Conservation (phyloP, 2,113 vertebrate species). For the Cyanoderma ruficeps region DNA sequence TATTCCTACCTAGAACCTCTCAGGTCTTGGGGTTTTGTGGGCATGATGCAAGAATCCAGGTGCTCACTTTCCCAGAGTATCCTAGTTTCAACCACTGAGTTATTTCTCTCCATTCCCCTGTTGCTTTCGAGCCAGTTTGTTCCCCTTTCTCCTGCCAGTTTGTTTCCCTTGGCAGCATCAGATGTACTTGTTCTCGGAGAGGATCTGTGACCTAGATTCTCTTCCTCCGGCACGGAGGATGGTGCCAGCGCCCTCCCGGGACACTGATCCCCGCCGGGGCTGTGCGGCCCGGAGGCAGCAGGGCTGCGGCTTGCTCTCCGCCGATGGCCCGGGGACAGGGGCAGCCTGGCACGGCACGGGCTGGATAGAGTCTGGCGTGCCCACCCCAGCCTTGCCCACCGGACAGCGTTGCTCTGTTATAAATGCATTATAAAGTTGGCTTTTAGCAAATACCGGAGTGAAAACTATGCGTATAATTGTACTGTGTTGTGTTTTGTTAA, state of each 20-base stretch:
- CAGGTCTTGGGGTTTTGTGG: not conserved
- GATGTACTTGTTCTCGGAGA: not conserved
- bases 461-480: too few relatives aligned
- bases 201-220: slow-evolving; percentile 49
- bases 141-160: not conserved
- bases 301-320: fast-evolving
- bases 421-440: too few relatives aligned
- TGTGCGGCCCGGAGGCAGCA: not conserved
- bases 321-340: fast-evolving
- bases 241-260: not conserved
- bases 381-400: not conserved
- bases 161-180: slow-evolving; percentile 54
- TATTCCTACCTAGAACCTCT: not conserved
- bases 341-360: fast-evolving
- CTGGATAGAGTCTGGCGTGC: not conserved
- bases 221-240: fast-evolving
- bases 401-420: not conserved
- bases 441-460: too few relatives aligned
- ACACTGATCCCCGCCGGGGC: not conserved
- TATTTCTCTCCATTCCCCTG: not conserved
- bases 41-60: not conserved
- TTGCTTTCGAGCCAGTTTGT: not conserved
- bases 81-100: not conserved
- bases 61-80: not conserved
- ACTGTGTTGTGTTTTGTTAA: too few relatives aligned